These are phyloP conservation scores for Oncopeltus fasciatus DNA, from an alignment of 1,140 invertebrate species.

Conservation along the genomic window DNA sequence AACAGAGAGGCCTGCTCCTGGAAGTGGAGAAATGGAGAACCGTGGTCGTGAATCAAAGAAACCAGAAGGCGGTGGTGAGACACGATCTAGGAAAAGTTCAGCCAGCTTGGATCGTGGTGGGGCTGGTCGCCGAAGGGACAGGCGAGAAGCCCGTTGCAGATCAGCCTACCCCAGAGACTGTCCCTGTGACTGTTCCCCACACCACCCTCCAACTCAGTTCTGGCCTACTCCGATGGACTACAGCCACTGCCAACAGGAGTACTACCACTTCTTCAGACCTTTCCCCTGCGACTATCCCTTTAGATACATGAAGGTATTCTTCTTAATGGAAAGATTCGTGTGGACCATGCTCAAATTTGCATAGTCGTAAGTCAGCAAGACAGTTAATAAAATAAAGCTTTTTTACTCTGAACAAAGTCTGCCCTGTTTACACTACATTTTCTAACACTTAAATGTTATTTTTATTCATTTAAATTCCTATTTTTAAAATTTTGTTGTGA, in stretches of 20 bases:
- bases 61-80: neutral
- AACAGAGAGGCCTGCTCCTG: neutral
- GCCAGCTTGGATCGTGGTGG: constrained; percentile 13
- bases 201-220: neutral
- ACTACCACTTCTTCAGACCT: constrained; percentile 6
- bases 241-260: constrained; percentile 6
- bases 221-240: neutral
- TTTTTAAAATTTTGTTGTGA: no score
- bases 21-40: neutral
- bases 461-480: no score
- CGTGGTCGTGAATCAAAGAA: constrained; percentile 5
- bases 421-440: no score
- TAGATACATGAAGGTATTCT: neutral
- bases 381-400: no score
- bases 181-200: neutral
- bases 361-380: no score
- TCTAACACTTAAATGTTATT: no score
- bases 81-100: neutral
- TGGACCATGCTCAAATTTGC: no score
- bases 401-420: no score
- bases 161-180: neutral
- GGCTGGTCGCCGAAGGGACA: neutral
- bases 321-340: no score
- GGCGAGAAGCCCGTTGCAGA: neutral
- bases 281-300: constrained; percentile 1